Evolutionary conservation across 2,888 invertebrate species (phyloP).

Genomic region (Morpho deidamia): DNA sequence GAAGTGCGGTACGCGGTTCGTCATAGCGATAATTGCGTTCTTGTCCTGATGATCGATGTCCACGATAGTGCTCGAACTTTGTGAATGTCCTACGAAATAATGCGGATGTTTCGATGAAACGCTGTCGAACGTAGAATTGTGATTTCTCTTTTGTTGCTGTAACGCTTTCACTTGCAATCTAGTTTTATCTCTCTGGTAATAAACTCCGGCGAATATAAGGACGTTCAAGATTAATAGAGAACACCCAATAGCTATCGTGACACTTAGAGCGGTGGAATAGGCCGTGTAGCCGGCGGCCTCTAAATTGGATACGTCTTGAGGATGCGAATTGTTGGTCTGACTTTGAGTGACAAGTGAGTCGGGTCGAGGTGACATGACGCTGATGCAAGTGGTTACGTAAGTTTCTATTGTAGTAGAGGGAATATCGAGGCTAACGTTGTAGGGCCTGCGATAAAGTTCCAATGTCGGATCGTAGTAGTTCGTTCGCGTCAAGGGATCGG

Average conservation of each 20-base stretch:
- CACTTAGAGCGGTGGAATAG: constrained; percentile 86
- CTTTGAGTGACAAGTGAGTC: constrained; percentile 71
- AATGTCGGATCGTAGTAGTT: constrained; percentile 81
- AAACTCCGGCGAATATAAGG: constrained; percentile 90
- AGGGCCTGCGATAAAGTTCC: constrained; percentile 80
- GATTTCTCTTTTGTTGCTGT: constrained; percentile 83
- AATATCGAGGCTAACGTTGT: constrained; percentile 73
- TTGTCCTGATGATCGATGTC: constrained; percentile 89
- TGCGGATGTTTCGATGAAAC: constrained; percentile 86
- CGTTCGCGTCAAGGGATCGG: constrained; percentile 86
- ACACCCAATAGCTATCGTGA: constrained; percentile 89
- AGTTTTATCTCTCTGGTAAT: constrained; percentile 88
- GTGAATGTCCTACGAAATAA: constrained; percentile 86
- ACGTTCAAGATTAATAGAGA: constrained; percentile 89
- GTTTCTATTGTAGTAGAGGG: constrained; percentile 80
- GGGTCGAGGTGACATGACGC: constrained; percentile 84
- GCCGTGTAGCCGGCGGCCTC: constrained; percentile 88
- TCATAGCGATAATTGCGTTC: constrained; percentile 73
- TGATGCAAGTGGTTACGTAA: constrained; percentile 83
- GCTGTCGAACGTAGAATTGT: constrained; percentile 75
- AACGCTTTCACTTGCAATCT: constrained; percentile 86
- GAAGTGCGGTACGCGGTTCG: constrained; percentile 70
- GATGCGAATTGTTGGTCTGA: constrained; percentile 80
- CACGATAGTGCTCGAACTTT: constrained; percentile 89
- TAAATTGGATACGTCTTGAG: constrained; percentile 87